A percentile compares a stretch with the other conserved stretches of the same genome.
Conservation (phyloP, 2,888 invertebrate genomes). For the Eupithecia pulchellata region DNA sequence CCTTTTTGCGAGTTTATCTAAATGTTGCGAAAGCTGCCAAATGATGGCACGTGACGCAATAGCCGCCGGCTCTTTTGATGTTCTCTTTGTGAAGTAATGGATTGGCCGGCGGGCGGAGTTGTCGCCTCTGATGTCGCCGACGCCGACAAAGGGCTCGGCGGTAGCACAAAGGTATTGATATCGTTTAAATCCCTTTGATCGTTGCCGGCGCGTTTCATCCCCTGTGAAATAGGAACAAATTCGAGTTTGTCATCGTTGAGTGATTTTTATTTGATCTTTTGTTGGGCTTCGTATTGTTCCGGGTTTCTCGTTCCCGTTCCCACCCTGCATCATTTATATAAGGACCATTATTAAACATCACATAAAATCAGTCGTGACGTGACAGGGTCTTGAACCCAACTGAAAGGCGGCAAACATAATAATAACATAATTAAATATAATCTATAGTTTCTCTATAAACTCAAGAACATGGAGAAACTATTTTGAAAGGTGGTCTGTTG, state of each 20-base stretch:
- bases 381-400: neutral
- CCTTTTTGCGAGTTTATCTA: conserved; percentile 43
- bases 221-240: conserved; percentile 53
- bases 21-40: conserved; percentile 50
- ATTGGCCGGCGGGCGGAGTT: conserved; percentile 66
- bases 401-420: conserved; percentile 21
- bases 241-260: conserved; percentile 32
- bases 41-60: conserved; percentile 74
- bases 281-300: conserved; percentile 24
- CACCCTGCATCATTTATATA: conserved; percentile 18
- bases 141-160: conserved; percentile 76
- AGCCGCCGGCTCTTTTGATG: conserved; percentile 72
- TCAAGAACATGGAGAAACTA: conserved; percentile 8
- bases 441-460: conserved; percentile 21
- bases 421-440: conserved; percentile 25
- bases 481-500: conserved; percentile 30
- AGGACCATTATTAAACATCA: conserved; percentile 11
- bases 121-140: conserved; percentile 69
- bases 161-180: conserved; percentile 82
- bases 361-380: conserved; percentile 16
- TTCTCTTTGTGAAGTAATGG: conserved; percentile 73
- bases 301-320: conserved; percentile 20
- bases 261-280: conserved; percentile 35
- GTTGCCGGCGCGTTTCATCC: conserved; percentile 65
- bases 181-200: conserved; percentile 80